Percentiles rank a stretch among this genome's conserved stretches.
Evolutionary conservation across 2,888 invertebrate genomes (phyloP).

Genomic region (Catonia carolina): DNA sequence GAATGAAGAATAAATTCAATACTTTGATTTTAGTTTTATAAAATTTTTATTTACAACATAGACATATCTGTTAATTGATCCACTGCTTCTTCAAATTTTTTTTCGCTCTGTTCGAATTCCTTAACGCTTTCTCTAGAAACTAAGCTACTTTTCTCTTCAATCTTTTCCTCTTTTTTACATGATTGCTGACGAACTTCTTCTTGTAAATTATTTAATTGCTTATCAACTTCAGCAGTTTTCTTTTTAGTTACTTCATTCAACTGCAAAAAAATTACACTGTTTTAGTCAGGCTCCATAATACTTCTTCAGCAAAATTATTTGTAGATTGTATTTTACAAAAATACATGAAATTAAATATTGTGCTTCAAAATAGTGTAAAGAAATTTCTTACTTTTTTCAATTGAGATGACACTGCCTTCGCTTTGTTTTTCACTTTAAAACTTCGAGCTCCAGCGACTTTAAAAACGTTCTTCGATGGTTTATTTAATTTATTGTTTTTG

Average conservation of each 20-base stretch:
- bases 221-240: constrained; percentile 39
- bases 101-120: constrained; percentile 21
- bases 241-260: constrained; percentile 35
- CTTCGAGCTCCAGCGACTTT: constrained; percentile 39
- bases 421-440: constrained; percentile 39
- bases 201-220: constrained; percentile 39
- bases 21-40: no score
- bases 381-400: constrained; percentile 37
- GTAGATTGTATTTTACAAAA: no score
- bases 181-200: constrained; percentile 35
- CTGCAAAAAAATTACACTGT: constrained; percentile 27
- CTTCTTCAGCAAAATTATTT: no score
- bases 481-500: constrained; percentile 21
- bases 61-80: constrained; percentile 14
- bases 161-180: constrained; percentile 27
- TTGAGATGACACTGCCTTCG: constrained; percentile 34
- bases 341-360: no score
- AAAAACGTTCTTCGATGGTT: constrained; percentile 35
- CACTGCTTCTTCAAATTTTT: constrained; percentile 25
- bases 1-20: no score
- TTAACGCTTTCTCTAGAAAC: constrained; percentile 19
- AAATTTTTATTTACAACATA: not conserved
- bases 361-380: not conserved
- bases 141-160: not conserved
- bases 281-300: not conserved